Evolutionary conservation across 2,888 invertebrate genomes (phyloP).

Genomic region (Drosophila tripunctata): DNA sequence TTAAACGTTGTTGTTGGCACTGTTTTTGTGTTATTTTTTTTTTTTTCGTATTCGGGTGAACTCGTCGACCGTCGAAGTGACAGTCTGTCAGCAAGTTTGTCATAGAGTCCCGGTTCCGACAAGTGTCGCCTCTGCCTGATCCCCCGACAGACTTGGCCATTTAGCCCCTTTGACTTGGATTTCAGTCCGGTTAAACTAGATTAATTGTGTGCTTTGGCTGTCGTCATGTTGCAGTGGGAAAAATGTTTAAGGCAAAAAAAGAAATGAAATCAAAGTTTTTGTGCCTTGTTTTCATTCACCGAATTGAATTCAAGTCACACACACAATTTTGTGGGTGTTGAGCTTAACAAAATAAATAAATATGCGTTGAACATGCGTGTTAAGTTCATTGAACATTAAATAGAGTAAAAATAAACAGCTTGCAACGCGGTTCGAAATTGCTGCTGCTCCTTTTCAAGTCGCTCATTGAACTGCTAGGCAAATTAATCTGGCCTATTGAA

Average conservation of each 20-base stretch:
- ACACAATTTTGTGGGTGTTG: slow-evolving; percentile 51
- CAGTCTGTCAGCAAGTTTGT: slow-evolving; percentile 73
- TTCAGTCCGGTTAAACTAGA: slow-evolving; percentile 79
- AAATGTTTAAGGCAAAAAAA: background rate
- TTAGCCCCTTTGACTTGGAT: slow-evolving; percentile 51
- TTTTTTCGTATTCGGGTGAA: slow-evolving; percentile 8
- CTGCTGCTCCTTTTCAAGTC: slow-evolving; percentile 38
- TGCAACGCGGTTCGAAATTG: background rate
- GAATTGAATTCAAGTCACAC: slow-evolving; percentile 67
- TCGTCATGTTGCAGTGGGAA: slow-evolving; percentile 38
- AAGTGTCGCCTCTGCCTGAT: slow-evolving; percentile 25
- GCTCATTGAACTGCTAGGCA: slow-evolving; percentile 37
- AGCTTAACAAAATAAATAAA: slow-evolving; percentile 38
- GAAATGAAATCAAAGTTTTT: slow-evolving; percentile 32
- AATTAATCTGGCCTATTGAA: slow-evolving; percentile 19
- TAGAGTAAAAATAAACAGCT: slow-evolving; percentile 67
- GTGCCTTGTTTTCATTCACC: slow-evolving; percentile 33
- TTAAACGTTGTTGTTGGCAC: slow-evolving; percentile 3
- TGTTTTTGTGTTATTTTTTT: background rate
- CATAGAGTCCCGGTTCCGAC: slow-evolving; percentile 56
- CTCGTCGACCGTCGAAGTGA: slow-evolving; percentile 31
- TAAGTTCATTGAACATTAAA: slow-evolving; percentile 73
- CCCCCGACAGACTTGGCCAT: background rate
- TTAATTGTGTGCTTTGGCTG: slow-evolving; percentile 74
- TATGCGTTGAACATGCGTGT: slow-evolving; percentile 51